Conservation (phyloP, 1,140 invertebrate species). For the Drosophila littoralis region DNA sequence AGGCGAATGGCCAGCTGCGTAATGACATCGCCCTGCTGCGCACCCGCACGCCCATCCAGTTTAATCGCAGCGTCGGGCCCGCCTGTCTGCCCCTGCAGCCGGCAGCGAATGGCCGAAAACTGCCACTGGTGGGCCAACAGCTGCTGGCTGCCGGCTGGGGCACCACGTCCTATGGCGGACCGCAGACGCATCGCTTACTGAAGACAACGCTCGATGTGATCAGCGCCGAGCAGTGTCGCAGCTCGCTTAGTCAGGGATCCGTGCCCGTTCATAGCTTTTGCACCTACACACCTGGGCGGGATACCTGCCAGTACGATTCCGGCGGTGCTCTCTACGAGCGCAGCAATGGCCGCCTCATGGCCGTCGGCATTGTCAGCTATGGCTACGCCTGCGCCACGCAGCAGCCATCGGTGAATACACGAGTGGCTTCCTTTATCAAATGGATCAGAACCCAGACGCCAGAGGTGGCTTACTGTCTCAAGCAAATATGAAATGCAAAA, state of each 20-base stretch:
- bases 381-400: slow-evolving; percentile 86
- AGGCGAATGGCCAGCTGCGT: slow-evolving; percentile 46
- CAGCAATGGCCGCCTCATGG: slow-evolving; percentile 65
- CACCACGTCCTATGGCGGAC: slow-evolving; percentile 77
- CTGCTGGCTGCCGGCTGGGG: slow-evolving; percentile 80
- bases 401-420: slow-evolving; percentile 88
- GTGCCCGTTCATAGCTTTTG: slow-evolving; percentile 67
- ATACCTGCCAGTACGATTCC: slow-evolving; percentile 82
- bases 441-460: slow-evolving; percentile 88
- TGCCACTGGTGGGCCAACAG: slow-evolving; percentile 55
- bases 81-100: slow-evolving; percentile 72
- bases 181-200: slow-evolving; percentile 64
- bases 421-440: slow-evolving; percentile 88
- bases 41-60: slow-evolving; percentile 60
- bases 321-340: slow-evolving; percentile 76
- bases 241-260: slow-evolving; percentile 7
- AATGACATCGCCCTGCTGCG: slow-evolving; percentile 77
- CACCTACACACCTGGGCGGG: slow-evolving; percentile 74
- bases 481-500: slow-evolving; percentile 7
- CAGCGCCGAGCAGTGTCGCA: slow-evolving; percentile 50
- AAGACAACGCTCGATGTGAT: slow-evolving; percentile 77
- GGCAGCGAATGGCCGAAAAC: slow-evolving; percentile 25
- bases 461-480: slow-evolving; percentile 71
- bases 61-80: slow-evolving; percentile 72
- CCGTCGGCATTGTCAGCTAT: slow-evolving; percentile 88